phyloP scores from a whole-genome alignment of 1,140 invertebrate genomes.

The Drosophila nigrodunni region DNA sequence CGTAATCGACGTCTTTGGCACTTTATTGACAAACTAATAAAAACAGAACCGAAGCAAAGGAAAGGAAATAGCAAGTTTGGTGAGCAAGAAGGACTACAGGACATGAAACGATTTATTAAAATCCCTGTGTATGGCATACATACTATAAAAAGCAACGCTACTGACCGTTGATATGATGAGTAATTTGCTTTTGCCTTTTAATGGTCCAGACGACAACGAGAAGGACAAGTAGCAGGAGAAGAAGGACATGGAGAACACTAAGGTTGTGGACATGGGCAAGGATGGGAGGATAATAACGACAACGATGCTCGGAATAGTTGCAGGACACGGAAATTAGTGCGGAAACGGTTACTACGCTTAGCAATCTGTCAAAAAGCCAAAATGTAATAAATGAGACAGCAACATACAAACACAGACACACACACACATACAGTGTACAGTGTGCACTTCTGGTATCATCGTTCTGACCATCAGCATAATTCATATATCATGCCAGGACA shows the following conservation, averaged over 20 bases:
- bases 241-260: neutral
- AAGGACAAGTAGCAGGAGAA: constrained; percentile 8
- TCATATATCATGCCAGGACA: constrained; percentile 71
- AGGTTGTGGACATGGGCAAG: constrained; percentile 9
- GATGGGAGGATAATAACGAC: constrained; percentile 15
- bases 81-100: constrained; percentile 24
- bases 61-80: neutral
- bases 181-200: constrained; percentile 82
- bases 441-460: constrained; percentile 16
- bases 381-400: constrained; percentile 77
- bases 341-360: constrained; percentile 79
- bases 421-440: neutral
- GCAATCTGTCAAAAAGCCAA: constrained; percentile 82
- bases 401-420: constrained; percentile 14
- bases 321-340: constrained; percentile 81
- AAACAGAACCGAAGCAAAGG: constrained; percentile 38
- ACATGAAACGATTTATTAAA: constrained; percentile 77
- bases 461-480: constrained; percentile 66
- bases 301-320: constrained; percentile 59
- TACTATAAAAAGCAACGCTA: constrained; percentile 60
- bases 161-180: constrained; percentile 78
- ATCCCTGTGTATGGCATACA: constrained; percentile 68
- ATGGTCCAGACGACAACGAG: constrained; percentile 41
- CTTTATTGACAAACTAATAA: constrained; percentile 82
- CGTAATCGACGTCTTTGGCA: constrained; percentile 78